Conservation (phyloP, 2,113 vertebrate genomes). For the Protobothrops mucrosquamatus region DNA sequence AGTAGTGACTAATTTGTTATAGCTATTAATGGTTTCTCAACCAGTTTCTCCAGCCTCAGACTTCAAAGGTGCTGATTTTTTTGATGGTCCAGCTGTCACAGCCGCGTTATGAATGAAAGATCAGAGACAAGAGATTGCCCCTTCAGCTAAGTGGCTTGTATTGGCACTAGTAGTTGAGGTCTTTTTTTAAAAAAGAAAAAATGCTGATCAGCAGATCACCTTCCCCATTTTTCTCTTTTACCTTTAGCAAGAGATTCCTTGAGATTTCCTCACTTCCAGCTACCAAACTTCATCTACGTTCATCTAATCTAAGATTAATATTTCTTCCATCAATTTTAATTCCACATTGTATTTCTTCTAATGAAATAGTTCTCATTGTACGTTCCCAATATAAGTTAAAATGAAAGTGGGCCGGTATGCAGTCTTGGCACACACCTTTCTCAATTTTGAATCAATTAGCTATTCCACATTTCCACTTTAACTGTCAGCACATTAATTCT, state of each 20-base stretch:
- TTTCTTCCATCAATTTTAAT: background rate
- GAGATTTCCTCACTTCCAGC: background rate
- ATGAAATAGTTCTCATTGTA: background rate
- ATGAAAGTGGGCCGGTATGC: background rate
- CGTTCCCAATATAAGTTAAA: background rate
- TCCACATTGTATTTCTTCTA: background rate
- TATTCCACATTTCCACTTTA: background rate
- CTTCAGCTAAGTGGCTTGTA: background rate
- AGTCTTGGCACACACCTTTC: background rate
- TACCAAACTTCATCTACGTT: background rate
- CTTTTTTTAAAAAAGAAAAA: background rate
- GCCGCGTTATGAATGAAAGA: background rate
- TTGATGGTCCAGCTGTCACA: background rate
- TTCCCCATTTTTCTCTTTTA: background rate
- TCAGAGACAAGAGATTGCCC: background rate
- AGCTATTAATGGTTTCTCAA: background rate
- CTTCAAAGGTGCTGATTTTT: background rate
- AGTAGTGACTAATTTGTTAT: background rate
- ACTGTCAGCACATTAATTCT: background rate
- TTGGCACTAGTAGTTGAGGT: background rate
- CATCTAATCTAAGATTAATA: background rate
- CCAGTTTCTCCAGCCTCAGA: background rate
- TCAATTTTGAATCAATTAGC: background rate
- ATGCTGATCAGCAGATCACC: background rate
- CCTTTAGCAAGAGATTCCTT: background rate